Conservation (phyloP, 2,113 vertebrate genomes). For the Rhinoderma darwinii region DNA sequence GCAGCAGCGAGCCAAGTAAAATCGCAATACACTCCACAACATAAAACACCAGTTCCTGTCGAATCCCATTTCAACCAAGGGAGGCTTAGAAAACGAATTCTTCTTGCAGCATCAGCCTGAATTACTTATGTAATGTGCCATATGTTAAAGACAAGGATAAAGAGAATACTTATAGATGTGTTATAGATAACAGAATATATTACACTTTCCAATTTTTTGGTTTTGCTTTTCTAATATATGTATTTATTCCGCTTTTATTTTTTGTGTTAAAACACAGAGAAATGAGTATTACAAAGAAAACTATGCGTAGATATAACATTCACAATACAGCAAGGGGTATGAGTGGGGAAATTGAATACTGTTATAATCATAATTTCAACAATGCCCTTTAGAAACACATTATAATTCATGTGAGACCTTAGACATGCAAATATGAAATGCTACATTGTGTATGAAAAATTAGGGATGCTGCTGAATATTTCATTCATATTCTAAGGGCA, state of each 20-base stretch:
- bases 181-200: constrained; percentile 11
- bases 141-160: constrained; percentile 30
- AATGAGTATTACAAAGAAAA: constrained; percentile 1
- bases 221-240: background rate
- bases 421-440: constrained; percentile 12
- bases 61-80: constrained; percentile 12
- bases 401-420: background rate
- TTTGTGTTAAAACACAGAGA: background rate
- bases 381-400: constrained; percentile 22
- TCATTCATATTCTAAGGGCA: background rate
- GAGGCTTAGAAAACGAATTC: constrained; percentile 14
- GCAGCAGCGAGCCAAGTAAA: background rate
- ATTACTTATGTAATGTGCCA: constrained; percentile 22
- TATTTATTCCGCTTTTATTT: background rate
- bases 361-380: constrained; percentile 34
- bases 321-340: constrained; percentile 21
- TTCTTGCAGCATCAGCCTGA: constrained; percentile 21
- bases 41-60: constrained; percentile 38
- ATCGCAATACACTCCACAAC: constrained; percentile 36
- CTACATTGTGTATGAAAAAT: background rate
- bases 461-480: background rate
- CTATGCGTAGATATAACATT: constrained; percentile 2
- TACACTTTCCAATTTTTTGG: constrained; percentile 1
- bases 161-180: constrained; percentile 31
- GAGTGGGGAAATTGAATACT: background rate